phyloP scores from a whole-genome alignment of 2,113 vertebrate species.

The Rynchops niger region DNA sequence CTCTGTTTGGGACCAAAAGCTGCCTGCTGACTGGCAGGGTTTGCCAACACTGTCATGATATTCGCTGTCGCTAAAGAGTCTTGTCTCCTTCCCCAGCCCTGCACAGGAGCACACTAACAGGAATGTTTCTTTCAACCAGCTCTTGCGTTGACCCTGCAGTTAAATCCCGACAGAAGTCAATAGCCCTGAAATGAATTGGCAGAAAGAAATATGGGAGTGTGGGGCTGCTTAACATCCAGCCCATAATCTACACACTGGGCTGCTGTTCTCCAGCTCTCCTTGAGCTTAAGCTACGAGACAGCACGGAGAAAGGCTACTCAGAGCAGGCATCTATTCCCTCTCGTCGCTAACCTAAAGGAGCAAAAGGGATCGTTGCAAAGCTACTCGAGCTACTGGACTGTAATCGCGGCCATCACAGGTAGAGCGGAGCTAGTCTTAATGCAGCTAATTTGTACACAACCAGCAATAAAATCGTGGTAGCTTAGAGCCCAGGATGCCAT shows the following conservation, averaged over 20 bases:
- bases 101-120: neutral
- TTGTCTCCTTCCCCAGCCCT: neutral
- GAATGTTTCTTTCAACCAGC: neutral
- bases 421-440: neutral
- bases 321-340: neutral
- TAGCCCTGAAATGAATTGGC: neutral
- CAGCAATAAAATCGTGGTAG: neutral
- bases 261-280: neutral
- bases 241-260: neutral
- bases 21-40: neutral
- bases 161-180: neutral
- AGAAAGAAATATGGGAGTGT: neutral
- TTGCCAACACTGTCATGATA: neutral
- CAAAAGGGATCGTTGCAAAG: neutral
- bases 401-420: neutral
- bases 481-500: accelerated
- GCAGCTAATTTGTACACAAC: neutral
- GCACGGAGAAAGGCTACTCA: neutral
- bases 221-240: neutral
- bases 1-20: neutral
- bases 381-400: neutral
- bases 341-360: neutral
- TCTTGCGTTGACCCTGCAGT: neutral
- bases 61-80: neutral
- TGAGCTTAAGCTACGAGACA: neutral